Percentiles rank a stretch among this genome's conserved stretches.
These are phyloP conservation scores for Tribolium castaneum DNA, from an alignment of 1,140 invertebrate species.

Conservation along the genomic window DNA sequence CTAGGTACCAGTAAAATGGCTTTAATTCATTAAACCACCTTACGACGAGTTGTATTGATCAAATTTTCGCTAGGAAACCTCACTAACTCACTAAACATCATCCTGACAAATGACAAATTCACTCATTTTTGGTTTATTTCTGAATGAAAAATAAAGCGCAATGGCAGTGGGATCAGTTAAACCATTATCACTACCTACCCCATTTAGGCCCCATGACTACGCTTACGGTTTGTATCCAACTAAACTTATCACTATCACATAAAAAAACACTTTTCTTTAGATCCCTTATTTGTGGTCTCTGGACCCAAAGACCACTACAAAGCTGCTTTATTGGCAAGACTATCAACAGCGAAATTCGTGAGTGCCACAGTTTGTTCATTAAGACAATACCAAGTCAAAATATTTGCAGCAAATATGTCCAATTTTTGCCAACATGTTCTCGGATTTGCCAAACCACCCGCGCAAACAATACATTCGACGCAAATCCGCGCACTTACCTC, in stretches of 20 bases:
- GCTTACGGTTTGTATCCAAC: constrained; percentile 52
- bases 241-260: background rate
- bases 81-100: background rate
- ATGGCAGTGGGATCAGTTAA: constrained; percentile 18
- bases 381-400: constrained; percentile 9
- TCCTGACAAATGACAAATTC: background rate
- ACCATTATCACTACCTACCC: constrained; percentile 10
- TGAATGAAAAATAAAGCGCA: background rate
- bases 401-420: constrained; percentile 66
- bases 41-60: background rate
- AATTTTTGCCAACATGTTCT: constrained; percentile 70
- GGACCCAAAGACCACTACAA: constrained; percentile 67
- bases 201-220: constrained; percentile 55
- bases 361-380: constrained; percentile 48
- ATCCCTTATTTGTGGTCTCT: constrained; percentile 68
- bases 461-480: constrained; percentile 54
- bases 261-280: constrained; percentile 55
- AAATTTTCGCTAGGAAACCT: background rate
- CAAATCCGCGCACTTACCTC: constrained; percentile 43
- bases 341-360: constrained; percentile 67
- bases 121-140: background rate
- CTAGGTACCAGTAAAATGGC: too few species aligned
- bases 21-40: too few species aligned
- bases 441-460: constrained; percentile 63
- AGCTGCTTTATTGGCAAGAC: constrained; percentile 65